Evolutionary conservation across 2,113 vertebrate genomes (phyloP).

Genomic region (Desmodus rotundus): DNA sequence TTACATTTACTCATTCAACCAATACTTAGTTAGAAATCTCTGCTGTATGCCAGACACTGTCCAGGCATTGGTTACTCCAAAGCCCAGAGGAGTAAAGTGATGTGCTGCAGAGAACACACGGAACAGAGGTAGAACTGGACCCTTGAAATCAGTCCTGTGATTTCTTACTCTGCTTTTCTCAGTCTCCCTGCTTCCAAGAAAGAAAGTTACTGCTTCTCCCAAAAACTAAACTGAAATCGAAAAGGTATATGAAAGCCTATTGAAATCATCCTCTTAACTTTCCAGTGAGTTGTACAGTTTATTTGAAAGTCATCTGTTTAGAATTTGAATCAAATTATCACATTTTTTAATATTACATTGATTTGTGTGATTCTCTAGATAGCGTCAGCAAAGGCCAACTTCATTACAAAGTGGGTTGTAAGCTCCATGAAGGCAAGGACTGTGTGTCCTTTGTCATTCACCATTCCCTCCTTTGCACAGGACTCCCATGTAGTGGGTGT

Average conservation of each 20-base stretch:
- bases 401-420: neutral
- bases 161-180: neutral
- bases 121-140: fast-evolving
- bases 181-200: too few species aligned
- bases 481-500: neutral
- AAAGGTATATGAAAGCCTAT: neutral
- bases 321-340: neutral
- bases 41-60: neutral
- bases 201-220: neutral
- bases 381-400: neutral
- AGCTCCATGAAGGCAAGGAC: neutral
- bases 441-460: neutral
- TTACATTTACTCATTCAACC: neutral
- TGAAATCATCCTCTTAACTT: neutral
- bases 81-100: neutral
- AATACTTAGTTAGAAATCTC: constrained; percentile 19
- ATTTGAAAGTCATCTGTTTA: neutral
- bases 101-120: fast-evolving
- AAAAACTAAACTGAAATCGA: neutral
- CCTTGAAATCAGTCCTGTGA: neutral
- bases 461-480: neutral
- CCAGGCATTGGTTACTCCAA: neutral
- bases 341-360: neutral
- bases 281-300: neutral
- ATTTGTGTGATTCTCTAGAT: neutral